Conservation (phyloP, 2,113 vertebrate genomes). For the Chionomys nivalis region DNA sequence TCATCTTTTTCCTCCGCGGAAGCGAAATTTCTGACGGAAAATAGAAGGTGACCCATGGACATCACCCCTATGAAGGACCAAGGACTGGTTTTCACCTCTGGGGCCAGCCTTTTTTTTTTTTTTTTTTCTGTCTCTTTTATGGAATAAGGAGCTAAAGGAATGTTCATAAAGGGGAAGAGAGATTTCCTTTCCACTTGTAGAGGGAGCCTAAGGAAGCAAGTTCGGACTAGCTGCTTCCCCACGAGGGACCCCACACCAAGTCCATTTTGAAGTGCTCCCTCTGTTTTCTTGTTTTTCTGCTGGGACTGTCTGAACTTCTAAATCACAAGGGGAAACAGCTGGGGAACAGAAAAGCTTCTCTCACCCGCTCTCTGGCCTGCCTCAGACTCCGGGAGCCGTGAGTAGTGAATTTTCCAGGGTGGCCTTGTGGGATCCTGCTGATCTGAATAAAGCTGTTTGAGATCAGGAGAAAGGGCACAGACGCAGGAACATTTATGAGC, state of each 20-base stretch:
- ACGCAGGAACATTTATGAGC: not conserved
- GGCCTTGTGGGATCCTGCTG: not conserved
- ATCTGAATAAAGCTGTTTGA: not conserved
- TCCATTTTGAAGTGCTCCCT: conserved; percentile 32
- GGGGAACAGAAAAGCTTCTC: conserved; percentile 36
- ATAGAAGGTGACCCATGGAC: conserved; percentile 4
- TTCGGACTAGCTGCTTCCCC: conserved; percentile 26
- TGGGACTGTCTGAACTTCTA: conserved; percentile 73
- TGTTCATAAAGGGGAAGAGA: not conserved
- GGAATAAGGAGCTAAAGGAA: conserved; percentile 3
- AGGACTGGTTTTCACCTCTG: conserved; percentile 60
- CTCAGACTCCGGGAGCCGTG: not conserved
- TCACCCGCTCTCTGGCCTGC: not conserved
- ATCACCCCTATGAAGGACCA: not conserved
- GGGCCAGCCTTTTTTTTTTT: conserved; percentile 20
- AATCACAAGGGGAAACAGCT: conserved; percentile 72
- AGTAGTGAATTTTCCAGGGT: not conserved
- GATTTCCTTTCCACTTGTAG: not conserved
- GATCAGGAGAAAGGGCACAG: conserved; percentile 16
- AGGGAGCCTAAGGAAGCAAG: not conserved
- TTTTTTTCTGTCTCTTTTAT: conserved; percentile 29
- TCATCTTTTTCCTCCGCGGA: not conserved
- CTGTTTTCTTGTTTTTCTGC: conserved; percentile 60
- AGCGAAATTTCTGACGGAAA: conserved; percentile 54
- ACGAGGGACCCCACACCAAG: conserved; percentile 49